Base-by-base conservation (phyloP, 30 jellyfish, hydroid and myxozoan species). In the Aurelia sp. region DNA sequence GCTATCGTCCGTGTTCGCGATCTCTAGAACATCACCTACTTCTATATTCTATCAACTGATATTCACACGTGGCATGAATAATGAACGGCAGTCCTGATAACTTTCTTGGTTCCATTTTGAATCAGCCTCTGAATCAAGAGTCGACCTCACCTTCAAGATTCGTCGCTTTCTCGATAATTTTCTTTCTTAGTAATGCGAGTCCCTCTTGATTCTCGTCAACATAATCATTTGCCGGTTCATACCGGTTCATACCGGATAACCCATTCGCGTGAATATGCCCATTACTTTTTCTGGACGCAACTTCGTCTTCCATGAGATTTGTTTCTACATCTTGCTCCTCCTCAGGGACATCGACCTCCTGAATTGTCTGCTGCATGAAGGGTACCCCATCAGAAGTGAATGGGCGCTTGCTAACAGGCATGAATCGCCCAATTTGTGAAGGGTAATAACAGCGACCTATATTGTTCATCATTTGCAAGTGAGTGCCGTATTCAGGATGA, bases 151-250 rank as follows among this genome's bases (percentile, higher is more conserved):
- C 82, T 12, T 78, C 96, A 17, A 78, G 60, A 76, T 73, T 88
- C 17, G 99, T 95, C 0, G 99, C 99, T 81, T 95, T 89, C 72
- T 95, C 97, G 7, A 95, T 95, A 5, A 95, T 97, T 71, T 86
- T 84, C 82, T 86, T 75, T 74, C 92, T 86, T 30, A 95, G 76
- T 35, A 95, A 55, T n/a, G 93, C 91, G 10, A 95, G 83, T n/a
- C 88, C 95, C 60, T 93, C 98, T 59, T 80, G 91, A 60, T 93
- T 92, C 66, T 89, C 96, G 19, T 87, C 88, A 23, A 70, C 91
- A 50, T 53, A 73, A 11, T 95, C 96, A 13, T 78, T 74, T 27
- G 37, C 90, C 13, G 22, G 17, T 16, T 81, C 97, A 53, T 87
- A 90, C 50, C 84, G 47, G 60, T 57, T 50, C 18, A 72, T 15